These are phyloP conservation scores for Pontoporia blainvillei DNA, from an alignment of 2,113 vertebrate species.

Conservation along the genomic window DNA sequence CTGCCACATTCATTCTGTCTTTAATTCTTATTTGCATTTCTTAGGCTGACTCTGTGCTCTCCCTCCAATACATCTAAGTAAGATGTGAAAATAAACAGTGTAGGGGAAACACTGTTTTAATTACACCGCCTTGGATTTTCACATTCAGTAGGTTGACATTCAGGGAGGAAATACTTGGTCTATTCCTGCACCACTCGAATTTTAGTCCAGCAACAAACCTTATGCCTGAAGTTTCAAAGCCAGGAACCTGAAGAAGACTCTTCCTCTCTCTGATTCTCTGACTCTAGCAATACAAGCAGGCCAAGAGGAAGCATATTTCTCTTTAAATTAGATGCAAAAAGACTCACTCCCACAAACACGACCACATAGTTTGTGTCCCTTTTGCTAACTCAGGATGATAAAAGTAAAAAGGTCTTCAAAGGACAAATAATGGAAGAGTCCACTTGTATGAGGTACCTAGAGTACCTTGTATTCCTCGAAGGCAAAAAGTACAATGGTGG, in stretches of 20 bases:
- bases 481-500: background rate
- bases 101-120: background rate
- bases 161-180: background rate
- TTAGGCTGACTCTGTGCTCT: background rate
- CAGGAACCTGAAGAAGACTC: background rate
- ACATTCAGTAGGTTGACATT: background rate
- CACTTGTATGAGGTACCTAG: background rate
- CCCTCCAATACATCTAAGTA: background rate
- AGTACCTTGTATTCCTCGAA: background rate
- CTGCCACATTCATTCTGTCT: background rate
- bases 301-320: background rate
- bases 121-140: background rate
- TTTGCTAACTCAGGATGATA: background rate
- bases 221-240: background rate
- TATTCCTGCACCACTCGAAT: background rate
- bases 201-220: background rate
- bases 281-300: background rate
- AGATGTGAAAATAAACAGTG: background rate
- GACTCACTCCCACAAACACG: background rate
- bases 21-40: background rate
- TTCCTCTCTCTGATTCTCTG: background rate
- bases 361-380: background rate
- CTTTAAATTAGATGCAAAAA: background rate
- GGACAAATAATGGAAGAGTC: background rate
- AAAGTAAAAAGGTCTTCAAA: background rate